These are phyloP conservation scores for Leucoraja erinaceus DNA, from an alignment of 2,113 vertebrate genomes.

Conservation along the genomic window DNA sequence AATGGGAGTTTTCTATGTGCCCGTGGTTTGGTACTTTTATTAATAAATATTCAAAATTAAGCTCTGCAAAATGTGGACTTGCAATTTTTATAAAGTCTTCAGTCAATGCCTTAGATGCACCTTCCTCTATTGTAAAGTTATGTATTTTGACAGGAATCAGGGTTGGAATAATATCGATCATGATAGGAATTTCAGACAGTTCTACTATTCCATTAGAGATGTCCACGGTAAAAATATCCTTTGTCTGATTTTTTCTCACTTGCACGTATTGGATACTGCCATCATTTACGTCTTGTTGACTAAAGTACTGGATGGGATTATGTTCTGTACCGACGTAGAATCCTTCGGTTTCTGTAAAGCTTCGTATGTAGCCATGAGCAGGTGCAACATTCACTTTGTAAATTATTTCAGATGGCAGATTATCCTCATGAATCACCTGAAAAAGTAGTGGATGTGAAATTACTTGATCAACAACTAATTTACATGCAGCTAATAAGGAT, in stretches of 20 bases:
- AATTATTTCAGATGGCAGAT: constrained; percentile 66
- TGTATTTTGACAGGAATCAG: constrained; percentile 67
- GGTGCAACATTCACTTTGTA: constrained; percentile 63
- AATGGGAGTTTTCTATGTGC: constrained; percentile 64
- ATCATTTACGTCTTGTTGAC: constrained; percentile 66
- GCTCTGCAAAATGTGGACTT: constrained; percentile 64
- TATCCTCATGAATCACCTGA: constrained; percentile 72
- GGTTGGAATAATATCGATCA: constrained; percentile 68
- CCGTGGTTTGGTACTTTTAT: constrained; percentile 66
- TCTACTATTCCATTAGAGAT: constrained; percentile 65
- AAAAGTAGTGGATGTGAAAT: background rate
- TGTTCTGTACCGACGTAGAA: constrained; percentile 51
- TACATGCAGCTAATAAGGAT: background rate
- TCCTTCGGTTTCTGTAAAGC: constrained; percentile 55
- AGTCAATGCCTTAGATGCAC: constrained; percentile 62
- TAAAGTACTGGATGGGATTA: constrained; percentile 64
- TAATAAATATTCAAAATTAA: constrained; percentile 72
- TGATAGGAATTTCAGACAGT: constrained; percentile 59
- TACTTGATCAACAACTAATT: background rate
- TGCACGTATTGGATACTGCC: constrained; percentile 76
- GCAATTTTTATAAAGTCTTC: constrained; percentile 66
- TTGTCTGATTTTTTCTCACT: constrained; percentile 52
- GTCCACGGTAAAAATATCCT: constrained; percentile 65
- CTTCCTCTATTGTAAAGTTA: constrained; percentile 75
- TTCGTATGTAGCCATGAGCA: constrained; percentile 62